phyloP scores from a whole-genome alignment of 2,888 invertebrate species.

The Craniophora ligustri region DNA sequence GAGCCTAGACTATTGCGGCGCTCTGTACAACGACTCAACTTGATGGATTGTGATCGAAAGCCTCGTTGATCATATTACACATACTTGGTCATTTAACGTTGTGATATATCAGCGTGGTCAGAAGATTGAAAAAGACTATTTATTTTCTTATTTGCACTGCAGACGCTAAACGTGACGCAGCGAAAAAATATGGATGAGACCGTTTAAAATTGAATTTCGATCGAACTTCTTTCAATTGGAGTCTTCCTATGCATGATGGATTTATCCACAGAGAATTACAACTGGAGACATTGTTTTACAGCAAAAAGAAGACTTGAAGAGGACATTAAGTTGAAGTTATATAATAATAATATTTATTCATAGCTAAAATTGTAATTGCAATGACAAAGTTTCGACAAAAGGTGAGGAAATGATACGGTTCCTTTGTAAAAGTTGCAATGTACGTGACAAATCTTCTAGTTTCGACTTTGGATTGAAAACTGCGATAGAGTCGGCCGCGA shows the following conservation, averaged over 20 bases:
- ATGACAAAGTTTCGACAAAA: slow-evolving; percentile 69
- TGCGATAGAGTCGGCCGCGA: slow-evolving; percentile 83
- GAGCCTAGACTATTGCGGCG: slow-evolving; percentile 71
- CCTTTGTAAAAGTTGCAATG: slow-evolving; percentile 84
- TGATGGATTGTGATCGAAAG: slow-evolving; percentile 85
- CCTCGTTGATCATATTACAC: slow-evolving; percentile 82
- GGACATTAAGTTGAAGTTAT: background rate
- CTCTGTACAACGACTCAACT: slow-evolving; percentile 62
- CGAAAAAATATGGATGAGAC: slow-evolving; percentile 36
- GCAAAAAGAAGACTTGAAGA: too few species aligned
- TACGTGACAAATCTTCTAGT: slow-evolving; percentile 88
- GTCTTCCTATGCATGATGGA: slow-evolving; percentile 1
- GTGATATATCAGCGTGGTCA: slow-evolving; percentile 67
- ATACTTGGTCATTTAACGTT: slow-evolving; percentile 78
- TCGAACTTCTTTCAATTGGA: slow-evolving; percentile 2
- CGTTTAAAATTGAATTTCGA: slow-evolving; percentile 36
- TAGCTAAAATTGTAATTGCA: slow-evolving; percentile 60
- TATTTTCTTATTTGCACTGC: slow-evolving; percentile 48
- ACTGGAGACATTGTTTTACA: background rate
- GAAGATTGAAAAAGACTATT: slow-evolving; percentile 63
- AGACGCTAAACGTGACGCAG: slow-evolving; percentile 28
- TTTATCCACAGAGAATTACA: background rate
- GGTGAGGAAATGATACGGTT: slow-evolving; percentile 83
- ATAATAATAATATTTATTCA: slow-evolving; percentile 14
- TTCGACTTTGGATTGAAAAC: slow-evolving; percentile 87